Base-by-base conservation (phyloP, 1,140 invertebrate genomes). In the Panagrolaimus sp. region DNA sequence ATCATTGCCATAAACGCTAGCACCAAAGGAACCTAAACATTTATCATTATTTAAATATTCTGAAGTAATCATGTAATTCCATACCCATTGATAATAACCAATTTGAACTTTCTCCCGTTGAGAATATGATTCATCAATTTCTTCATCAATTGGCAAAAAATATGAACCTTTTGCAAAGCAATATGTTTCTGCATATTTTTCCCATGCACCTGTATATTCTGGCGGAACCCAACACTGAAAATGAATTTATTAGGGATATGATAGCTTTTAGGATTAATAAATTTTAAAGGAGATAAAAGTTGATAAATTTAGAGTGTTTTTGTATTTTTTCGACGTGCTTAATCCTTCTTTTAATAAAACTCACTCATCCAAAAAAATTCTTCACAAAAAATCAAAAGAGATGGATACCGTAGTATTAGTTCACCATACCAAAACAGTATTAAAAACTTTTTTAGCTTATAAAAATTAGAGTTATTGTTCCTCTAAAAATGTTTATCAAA, bases 41-140 rank as follows among this genome's bases (percentile, higher is more conserved):
- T 5, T 67, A 4, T 13, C 51, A 45, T 57, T 16, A 65, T 20
- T 16, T 45, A 67, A 66, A n/a, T n/a, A n/a, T n/a, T 14, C n/a
- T 13, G 66, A 23, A 66, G 0, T 16, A 9, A 44, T 47, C 45
- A 13, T 38, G 5, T 11, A 11, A 7, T 45, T 67, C 9, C 9
- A 2, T 68, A 87, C 84, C 86, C 86, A 87, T 69, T 87, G 86
- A 72, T 87, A 87, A 74, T 87, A 87, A 46, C 77, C 78, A 46
- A 84, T 67, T 65, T 71, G 62, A 46, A 63, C 66, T 63, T 71
- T 66, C 57, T 74, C 72, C 38, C 74, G 63, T 62, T 79, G 68
- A 25, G 68, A 67, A 75, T 77, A 78, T 20, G 75, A 70, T 13
- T 69, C 63, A 43, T 80, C 73, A 44, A 81, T 80, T 46, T 73